Percentiles rank a stretch among this genome's conserved stretches.
phyloP scores from a whole-genome alignment of 2,797 vertebrate genomes.

The Platalea minor region DNA sequence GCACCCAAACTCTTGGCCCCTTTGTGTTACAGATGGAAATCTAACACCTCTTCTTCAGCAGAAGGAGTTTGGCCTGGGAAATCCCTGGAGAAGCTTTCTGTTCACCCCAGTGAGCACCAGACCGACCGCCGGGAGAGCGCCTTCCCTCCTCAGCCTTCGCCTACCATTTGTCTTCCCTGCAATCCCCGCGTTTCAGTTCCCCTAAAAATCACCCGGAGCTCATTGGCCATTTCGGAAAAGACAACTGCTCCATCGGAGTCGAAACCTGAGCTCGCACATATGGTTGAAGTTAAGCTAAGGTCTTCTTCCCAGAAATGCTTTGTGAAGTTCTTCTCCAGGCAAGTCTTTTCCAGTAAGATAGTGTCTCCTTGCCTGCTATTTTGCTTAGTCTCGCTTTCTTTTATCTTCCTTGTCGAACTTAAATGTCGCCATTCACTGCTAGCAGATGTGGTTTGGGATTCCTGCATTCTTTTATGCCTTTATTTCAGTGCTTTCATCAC shows the following conservation, averaged over 20 bases:
- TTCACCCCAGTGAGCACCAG: not conserved
- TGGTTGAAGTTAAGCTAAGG: conserved; percentile 62
- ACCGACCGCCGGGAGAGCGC: rapidly evolving
- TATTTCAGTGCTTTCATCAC: conserved; percentile 67
- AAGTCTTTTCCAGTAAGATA: conserved; percentile 61
- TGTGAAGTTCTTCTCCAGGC: conserved; percentile 59
- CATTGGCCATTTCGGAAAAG: conserved; percentile 27
- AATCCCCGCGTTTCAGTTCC: not conserved
- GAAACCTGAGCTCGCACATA: conserved; percentile 54
- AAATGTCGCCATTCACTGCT: conserved; percentile 65
- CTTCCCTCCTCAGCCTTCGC: not conserved
- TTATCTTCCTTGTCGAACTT: conserved; percentile 60
- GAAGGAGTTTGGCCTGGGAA: not conserved
- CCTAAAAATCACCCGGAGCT: conserved; percentile 6
- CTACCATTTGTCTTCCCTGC: conserved; percentile 6
- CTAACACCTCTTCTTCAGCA: not conserved
- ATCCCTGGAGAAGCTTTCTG: not conserved
- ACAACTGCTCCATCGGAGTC: conserved; percentile 34
- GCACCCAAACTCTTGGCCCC: not conserved
- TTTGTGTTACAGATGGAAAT: not conserved
- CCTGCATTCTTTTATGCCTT: conserved; percentile 66
- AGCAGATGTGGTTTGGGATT: conserved; percentile 65
- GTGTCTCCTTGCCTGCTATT: conserved; percentile 55
- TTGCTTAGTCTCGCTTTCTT: conserved; percentile 56
- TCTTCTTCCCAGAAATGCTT: conserved; percentile 62